Base-by-base conservation (phyloP, 2,797 vertebrate genomes). In the Cygnus olor region DNA sequence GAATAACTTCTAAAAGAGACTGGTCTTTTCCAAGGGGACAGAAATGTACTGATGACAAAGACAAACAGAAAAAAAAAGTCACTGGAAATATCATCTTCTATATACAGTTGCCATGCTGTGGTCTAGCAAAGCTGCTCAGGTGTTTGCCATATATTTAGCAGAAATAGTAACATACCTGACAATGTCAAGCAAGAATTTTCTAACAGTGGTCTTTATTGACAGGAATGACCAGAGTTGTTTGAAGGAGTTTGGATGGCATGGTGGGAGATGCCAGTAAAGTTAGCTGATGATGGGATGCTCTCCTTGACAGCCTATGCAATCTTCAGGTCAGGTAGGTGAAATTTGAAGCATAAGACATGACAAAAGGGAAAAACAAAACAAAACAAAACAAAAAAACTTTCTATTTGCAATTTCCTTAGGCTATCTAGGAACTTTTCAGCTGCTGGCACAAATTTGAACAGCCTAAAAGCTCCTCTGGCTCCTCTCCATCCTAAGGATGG, bases 371-470 rank as follows among this genome's bases (percentile, higher is more conserved):
- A 76, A 79, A 63, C 8, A 44, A 22, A 47, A 20, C 4, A 47
- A 47, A 47, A 12, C 47, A 51, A 49, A 47, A 21, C 19, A 38
- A 28, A 40, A 40, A 34, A 24, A 20, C 38, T 64, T 90, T 70
- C n/a, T 77, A 27, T 47, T 80, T 58, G 14, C 66, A 27, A 68
- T 79, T 61, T 71, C n/a, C 19, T 20, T 36, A 61, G 69, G 27
- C 74, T 80, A 25, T 22, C 58, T 51, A 38, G 47, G 76, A 77
- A 36, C 20, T 85, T 93, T 93, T 77, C 38, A 81, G 28, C 54
- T 54, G 32, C 68, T 66, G 51, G 40, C 9, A 12, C 36, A 49
- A 56, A 76, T 61, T 1, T 21, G 54, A 78, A 57, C 9, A 38
- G 42, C 38, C 56, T 72, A 36, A 78, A 72, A 63, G 6, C 42